These are phyloP conservation scores for Poeciliopsis gracilis DNA, from an alignment of 2,797 vertebrate genomes.

Conservation along the genomic window DNA sequence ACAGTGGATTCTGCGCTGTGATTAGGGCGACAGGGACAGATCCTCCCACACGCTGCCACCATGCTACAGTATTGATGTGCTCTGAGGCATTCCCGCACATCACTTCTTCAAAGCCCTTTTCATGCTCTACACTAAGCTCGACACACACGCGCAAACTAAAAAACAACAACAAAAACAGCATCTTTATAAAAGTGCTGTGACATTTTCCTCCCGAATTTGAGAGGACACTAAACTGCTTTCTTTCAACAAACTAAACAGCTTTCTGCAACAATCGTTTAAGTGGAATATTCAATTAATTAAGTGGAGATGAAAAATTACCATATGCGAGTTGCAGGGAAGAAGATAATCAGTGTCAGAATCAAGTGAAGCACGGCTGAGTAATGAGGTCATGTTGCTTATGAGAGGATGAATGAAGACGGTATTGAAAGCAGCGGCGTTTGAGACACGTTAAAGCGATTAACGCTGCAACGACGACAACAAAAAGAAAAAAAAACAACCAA, in stretches of 20 bases:
- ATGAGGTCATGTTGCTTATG: slow-evolving; percentile 55
- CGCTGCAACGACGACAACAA: slow-evolving; percentile 7
- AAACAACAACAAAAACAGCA: not conserved
- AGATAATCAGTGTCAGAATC: slow-evolving; percentile 54
- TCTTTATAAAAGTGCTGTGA: slow-evolving; percentile 24
- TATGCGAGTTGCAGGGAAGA: slow-evolving; percentile 37
- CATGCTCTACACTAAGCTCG: slow-evolving; percentile 24
- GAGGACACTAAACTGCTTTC: slow-evolving; percentile 11
- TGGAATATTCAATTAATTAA: slow-evolving; percentile 21
- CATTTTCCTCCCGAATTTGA: slow-evolving; percentile 12
- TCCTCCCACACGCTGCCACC: slow-evolving; percentile 49
- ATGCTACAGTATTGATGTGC: slow-evolving; percentile 44
- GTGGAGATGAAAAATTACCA: slow-evolving; percentile 23
- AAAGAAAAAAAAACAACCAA: slow-evolving; percentile 7
- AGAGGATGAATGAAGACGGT: slow-evolving; percentile 47
- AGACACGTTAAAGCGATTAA: slow-evolving; percentile 38
- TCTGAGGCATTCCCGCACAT: slow-evolving; percentile 56
- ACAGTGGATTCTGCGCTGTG: slow-evolving; percentile 45
- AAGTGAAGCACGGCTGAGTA: slow-evolving; percentile 53
- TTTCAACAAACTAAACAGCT: slow-evolving; percentile 9
- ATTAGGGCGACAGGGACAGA: slow-evolving; percentile 50
- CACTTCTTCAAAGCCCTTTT: slow-evolving; percentile 48
- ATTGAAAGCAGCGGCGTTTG: slow-evolving; percentile 47
- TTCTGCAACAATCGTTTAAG: not conserved
- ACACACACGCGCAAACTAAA: slow-evolving; percentile 9